Evolutionary conservation across 2,888 invertebrate species (phyloP).

Genomic region (Pseudococcus viburni): DNA sequence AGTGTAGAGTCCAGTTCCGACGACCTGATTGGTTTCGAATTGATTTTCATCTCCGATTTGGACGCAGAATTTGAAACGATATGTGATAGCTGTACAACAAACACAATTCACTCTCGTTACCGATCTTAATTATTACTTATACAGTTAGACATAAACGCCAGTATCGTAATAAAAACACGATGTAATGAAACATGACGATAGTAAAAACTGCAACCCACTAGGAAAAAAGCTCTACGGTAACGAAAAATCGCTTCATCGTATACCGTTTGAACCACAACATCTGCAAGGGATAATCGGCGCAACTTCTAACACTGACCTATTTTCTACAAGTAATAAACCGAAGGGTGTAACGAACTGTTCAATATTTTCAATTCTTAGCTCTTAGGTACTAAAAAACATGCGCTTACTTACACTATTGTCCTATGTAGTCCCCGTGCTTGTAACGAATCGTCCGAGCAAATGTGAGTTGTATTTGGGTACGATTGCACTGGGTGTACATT

Average conservation of each 20-base stretch:
- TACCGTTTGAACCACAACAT: conserved; percentile 19
- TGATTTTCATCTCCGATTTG: conserved; percentile 17
- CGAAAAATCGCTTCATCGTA: conserved; percentile 31
- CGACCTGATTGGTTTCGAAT: not conserved
- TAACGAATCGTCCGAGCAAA: not conserved
- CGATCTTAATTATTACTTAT: not conserved
- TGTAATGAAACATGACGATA: conserved; percentile 9
- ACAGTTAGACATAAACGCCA: not conserved
- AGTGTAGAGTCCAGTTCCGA: not conserved
- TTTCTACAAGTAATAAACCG: conserved; percentile 39
- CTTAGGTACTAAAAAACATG: conserved; percentile 53
- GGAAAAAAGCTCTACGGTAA: not conserved
- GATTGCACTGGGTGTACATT: not conserved
- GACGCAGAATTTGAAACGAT: not conserved
- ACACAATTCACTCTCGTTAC: not conserved
- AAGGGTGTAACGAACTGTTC: conserved; percentile 58
- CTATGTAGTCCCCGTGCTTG: not conserved
- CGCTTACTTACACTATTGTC: conserved; percentile 44
- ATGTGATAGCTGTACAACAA: not conserved
- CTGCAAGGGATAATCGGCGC: conserved; percentile 56
- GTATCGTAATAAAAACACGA: conserved; percentile 11
- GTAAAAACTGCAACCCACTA: conserved; percentile 42
- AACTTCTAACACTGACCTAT: conserved; percentile 58
- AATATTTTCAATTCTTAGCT: conserved; percentile 46
- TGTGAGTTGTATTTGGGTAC: not conserved